Evolutionary conservation across 2,797 vertebrate genomes (phyloP).

Genomic region (Corythornis leucogaster): DNA sequence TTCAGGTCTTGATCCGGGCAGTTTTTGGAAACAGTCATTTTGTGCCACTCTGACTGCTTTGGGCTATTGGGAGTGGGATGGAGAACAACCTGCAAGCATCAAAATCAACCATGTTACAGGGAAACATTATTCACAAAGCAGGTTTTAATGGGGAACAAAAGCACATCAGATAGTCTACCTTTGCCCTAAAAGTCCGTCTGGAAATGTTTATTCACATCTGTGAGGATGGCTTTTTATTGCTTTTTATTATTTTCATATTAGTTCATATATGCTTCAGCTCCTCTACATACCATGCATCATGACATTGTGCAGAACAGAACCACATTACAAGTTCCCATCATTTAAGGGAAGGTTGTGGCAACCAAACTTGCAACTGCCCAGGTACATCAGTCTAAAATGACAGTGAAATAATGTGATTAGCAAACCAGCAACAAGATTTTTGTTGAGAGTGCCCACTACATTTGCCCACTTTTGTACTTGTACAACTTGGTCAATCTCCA

Average conservation of each 20-base stretch:
- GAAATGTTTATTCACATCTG: neutral
- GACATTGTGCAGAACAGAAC: neutral
- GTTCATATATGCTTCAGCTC: neutral
- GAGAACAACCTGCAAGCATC: conserved; percentile 89
- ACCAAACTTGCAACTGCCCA: neutral
- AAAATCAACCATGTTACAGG: conserved; percentile 9
- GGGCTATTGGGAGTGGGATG: conserved; percentile 98
- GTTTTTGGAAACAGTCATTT: conserved; percentile 98
- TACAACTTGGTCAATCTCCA: neutral
- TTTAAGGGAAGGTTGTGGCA: neutral
- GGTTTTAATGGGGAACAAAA: neutral
- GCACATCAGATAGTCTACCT: neutral
- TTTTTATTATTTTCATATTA: conserved; percentile 1
- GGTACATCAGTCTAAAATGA: neutral
- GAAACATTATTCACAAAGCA: neutral
- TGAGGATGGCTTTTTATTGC: neutral
- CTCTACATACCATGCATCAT: neutral
- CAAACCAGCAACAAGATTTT: neutral
- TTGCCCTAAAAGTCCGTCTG: neutral
- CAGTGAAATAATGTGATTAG: neutral
- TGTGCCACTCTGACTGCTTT: conserved; percentile 97
- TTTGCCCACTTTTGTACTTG: neutral
- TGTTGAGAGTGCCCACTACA: neutral
- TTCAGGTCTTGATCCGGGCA: conserved; percentile 97
- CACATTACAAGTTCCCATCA: neutral